A percentile compares a stretch with the other conserved stretches of the same genome.
Evolutionary conservation across 2,113 vertebrate species (phyloP).

Genomic region (Herpetotheres cachinnans): DNA sequence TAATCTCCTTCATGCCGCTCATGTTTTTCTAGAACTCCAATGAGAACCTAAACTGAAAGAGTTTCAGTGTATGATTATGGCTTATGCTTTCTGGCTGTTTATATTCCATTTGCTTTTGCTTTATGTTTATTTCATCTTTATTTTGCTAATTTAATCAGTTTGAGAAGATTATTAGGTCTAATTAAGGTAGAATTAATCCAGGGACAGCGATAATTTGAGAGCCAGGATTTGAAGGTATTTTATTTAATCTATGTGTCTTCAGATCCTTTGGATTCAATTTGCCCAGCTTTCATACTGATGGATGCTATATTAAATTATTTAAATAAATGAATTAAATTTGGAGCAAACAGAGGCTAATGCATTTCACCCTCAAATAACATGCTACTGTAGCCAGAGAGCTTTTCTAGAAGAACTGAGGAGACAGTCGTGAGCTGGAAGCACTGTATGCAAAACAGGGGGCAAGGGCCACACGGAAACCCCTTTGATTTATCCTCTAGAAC

Average conservation of each 20-base stretch:
- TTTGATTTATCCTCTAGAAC: constrained; percentile 25
- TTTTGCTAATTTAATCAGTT: constrained; percentile 47
- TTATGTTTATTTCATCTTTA: constrained; percentile 51
- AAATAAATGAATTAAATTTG: constrained; percentile 61
- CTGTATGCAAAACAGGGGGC: background rate
- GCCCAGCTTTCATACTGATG: constrained; percentile 48
- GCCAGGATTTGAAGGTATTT: constrained; percentile 37
- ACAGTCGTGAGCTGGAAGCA: background rate
- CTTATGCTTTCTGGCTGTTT: background rate
- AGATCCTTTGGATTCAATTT: constrained; percentile 62
- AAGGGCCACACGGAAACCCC: background rate
- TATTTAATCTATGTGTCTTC: constrained; percentile 60
- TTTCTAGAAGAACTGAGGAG: constrained; percentile 30
- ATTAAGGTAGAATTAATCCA: constrained; percentile 61
- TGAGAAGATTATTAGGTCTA: constrained; percentile 43
- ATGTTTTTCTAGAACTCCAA: background rate
- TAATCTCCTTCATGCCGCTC: background rate
- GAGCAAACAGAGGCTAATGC: constrained; percentile 51
- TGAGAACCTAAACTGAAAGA: background rate
- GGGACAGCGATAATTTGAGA: constrained; percentile 36
- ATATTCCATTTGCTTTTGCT: constrained; percentile 8
- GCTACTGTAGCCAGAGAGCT: constrained; percentile 14
- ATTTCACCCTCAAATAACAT: constrained; percentile 44
- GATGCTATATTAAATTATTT: constrained; percentile 61
- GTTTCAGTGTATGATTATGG: background rate